Evolutionary conservation across 2,797 vertebrate genomes (phyloP).

Genomic region (Lithobates pipiens): DNA sequence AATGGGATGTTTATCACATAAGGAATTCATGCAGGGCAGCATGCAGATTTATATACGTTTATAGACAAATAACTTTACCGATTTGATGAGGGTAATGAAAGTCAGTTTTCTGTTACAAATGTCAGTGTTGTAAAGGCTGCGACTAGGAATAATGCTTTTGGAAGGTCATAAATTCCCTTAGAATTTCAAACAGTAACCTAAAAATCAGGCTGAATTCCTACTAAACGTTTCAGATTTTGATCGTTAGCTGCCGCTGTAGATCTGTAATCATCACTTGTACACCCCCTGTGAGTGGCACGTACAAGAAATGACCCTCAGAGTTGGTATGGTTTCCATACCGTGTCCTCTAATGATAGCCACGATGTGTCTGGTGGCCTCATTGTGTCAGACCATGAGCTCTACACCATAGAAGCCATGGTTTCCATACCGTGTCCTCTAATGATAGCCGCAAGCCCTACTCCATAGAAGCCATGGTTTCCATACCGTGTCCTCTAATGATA

Average conservation of each 20-base stretch:
- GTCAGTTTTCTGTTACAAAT: constrained; percentile 26
- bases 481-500: no score
- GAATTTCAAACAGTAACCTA: not conserved
- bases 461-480: no score
- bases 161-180: not conserved
- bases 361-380: no score
- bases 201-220: not conserved
- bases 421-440: no score
- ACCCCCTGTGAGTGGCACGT: not conserved
- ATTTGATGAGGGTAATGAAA: constrained; percentile 22
- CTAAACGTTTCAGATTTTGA: not conserved
- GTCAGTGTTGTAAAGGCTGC: constrained; percentile 1
- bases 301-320: no score
- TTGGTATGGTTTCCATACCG: no score
- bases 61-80: constrained; percentile 4
- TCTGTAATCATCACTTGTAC: not conserved
- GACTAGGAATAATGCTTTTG: not conserved
- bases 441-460: no score
- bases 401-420: no score
- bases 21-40: not conserved
- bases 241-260: not conserved
- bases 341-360: no score
- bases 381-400: no score
- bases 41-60: constrained; percentile 33
- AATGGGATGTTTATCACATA: constrained; percentile 7